Conservation (phyloP, 1,140 invertebrate genomes). For the Scylla paramamosain region DNA sequence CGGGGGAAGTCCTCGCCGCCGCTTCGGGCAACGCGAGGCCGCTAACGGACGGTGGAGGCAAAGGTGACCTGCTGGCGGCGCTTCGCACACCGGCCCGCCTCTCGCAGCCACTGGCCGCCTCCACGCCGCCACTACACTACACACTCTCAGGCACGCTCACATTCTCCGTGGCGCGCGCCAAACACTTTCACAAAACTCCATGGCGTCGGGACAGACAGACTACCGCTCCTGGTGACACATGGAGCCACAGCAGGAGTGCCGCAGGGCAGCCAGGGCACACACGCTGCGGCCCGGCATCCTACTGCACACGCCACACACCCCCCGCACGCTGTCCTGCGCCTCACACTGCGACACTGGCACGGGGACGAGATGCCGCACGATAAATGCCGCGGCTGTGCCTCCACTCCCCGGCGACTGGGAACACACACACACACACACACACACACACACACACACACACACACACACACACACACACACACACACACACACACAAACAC, state of each 20-base stretch:
- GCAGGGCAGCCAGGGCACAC: neutral
- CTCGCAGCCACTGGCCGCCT: neutral
- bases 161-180: neutral
- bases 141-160: neutral
- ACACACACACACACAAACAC: conserved; percentile 26
- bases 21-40: no score
- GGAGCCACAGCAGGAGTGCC: neutral
- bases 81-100: no score
- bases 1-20: neutral
- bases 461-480: conserved; percentile 31
- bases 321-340: neutral
- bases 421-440: neutral
- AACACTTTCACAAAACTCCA: conserved; percentile 4
- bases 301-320: neutral
- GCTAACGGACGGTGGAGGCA: neutral
- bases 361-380: no score
- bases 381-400: no score
- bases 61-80: neutral
- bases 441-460: conserved; percentile 33
- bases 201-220: neutral
- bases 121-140: neutral
- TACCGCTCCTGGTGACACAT: neutral
- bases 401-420: no score
- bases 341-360: no score
- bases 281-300: neutral